Evolutionary conservation across 1,140 invertebrate genomes (phyloP).

Genomic region (Bombus ignitus): DNA sequence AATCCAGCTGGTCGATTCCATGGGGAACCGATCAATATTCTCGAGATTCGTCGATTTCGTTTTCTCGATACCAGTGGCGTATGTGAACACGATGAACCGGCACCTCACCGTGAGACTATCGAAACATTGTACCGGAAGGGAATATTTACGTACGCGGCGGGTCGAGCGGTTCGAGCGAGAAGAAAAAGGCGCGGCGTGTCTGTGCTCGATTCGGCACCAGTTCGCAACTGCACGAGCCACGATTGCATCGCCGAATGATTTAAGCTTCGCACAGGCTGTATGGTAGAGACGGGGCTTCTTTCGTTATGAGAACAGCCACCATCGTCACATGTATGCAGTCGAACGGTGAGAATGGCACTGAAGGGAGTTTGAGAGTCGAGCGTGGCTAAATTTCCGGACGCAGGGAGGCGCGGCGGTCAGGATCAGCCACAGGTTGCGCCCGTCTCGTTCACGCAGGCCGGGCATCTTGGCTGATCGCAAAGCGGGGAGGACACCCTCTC

Average conservation of each 20-base stretch:
- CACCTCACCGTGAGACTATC: neutral
- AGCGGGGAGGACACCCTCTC: conserved; percentile 46
- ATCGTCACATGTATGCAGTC: conserved; percentile 67
- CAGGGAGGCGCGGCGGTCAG: conserved; percentile 78
- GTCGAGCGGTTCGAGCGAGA: neutral
- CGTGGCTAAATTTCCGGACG: conserved; percentile 73
- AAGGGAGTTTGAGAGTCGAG: conserved; percentile 76
- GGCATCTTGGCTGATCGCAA: conserved; percentile 67
- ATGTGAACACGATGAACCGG: neutral
- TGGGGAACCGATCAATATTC: neutral
- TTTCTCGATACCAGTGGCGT: too few relatives aligned
- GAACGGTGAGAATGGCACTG: conserved; percentile 79
- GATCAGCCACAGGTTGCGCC: conserved; percentile 82
- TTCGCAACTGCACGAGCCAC: neutral
- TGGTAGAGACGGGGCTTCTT: conserved; percentile 44
- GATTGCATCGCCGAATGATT: conserved; percentile 25
- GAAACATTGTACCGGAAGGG: neutral
- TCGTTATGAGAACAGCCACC: conserved; percentile 38
- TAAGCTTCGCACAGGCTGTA: too few relatives aligned
- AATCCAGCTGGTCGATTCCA: conserved; percentile 15
- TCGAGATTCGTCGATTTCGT: neutral
- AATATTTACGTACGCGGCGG: conserved; percentile 4
- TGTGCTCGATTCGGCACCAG: neutral
- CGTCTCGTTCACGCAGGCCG: conserved; percentile 71
- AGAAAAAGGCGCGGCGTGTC: neutral